These are phyloP conservation scores for Hirtodrosophila duncani DNA, from an alignment of 2,888 invertebrate species.

Conservation along the genomic window DNA sequence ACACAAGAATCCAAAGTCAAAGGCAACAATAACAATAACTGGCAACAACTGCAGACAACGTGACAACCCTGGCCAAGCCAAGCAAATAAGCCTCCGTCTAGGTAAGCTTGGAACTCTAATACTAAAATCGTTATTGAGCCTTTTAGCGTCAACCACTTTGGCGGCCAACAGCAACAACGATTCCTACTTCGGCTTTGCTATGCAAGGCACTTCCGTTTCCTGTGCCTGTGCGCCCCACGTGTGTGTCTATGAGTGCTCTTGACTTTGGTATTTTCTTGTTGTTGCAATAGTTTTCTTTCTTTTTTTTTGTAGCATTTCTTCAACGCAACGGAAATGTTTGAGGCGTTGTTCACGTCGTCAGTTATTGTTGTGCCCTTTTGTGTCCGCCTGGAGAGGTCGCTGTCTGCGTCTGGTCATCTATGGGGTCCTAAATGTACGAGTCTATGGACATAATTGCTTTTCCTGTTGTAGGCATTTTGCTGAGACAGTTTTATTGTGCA, in stretches of 20 bases:
- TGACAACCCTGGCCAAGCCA: constrained; percentile 28
- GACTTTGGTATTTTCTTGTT: constrained; percentile 31
- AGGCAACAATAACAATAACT: constrained; percentile 5
- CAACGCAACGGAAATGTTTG: constrained; percentile 30
- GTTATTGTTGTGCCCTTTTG: constrained; percentile 13
- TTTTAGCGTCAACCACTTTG: constrained; percentile 18
- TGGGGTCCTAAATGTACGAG: too few species aligned
- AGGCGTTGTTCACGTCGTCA: constrained; percentile 8
- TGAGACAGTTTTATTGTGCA: too few species aligned
- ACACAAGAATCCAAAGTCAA: constrained; percentile 16
- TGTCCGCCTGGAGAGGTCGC: too few species aligned
- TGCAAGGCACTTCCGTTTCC: constrained; percentile 36
- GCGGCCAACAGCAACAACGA: constrained; percentile 9
- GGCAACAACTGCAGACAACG: background rate
- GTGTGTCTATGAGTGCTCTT: constrained; percentile 8
- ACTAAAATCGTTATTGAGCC: constrained; percentile 43
- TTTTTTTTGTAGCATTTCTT: constrained; percentile 19
- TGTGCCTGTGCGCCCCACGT: constrained; percentile 2
- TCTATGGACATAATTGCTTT: constrained; percentile 1
- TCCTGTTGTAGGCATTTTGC: background rate
- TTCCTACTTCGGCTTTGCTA: constrained; percentile 19
- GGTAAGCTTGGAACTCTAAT: constrained; percentile 31
- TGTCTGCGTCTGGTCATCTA: too few species aligned
- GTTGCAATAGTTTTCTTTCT: background rate
- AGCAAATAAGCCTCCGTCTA: constrained; percentile 24